Evolutionary conservation across 2,113 vertebrate genomes (phyloP).

Genomic region (Irena cyanogastra): DNA sequence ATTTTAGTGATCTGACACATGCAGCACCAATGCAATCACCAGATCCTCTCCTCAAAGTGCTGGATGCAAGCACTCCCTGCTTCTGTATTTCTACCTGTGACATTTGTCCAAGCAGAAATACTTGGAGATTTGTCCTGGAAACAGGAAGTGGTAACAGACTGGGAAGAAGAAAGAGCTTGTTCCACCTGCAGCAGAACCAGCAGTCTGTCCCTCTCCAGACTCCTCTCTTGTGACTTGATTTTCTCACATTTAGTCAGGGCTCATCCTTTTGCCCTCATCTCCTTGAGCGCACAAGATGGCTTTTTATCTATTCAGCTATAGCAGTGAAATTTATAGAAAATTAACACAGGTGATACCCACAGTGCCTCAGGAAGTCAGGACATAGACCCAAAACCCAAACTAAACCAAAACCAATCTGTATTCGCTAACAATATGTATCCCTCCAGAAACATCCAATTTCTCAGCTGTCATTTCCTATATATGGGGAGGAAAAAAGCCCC

Average conservation of each 20-base stretch:
- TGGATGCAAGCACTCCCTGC: background rate
- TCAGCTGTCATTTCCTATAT: background rate
- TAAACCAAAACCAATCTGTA: background rate
- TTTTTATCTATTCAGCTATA: background rate
- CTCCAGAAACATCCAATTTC: background rate
- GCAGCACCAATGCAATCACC: background rate
- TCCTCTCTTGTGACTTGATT: background rate
- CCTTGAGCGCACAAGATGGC: background rate
- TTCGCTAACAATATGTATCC: background rate
- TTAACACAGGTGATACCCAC: background rate
- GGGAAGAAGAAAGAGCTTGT: background rate
- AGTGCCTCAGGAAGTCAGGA: background rate
- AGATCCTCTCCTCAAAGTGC: background rate
- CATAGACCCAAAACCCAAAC: background rate
- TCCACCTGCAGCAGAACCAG: background rate
- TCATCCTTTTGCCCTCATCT: background rate
- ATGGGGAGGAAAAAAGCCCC: background rate
- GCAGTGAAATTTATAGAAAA: background rate
- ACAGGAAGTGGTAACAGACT: fast-evolving
- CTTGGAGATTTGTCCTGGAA: background rate
- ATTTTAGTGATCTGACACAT: background rate
- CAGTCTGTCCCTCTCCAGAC: background rate
- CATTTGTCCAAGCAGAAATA: background rate
- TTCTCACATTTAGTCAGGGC: background rate
- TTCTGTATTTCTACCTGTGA: background rate